Evolutionary conservation across 2,888 invertebrate genomes (phyloP).

Genomic region (Auanema freiburgensis): DNA sequence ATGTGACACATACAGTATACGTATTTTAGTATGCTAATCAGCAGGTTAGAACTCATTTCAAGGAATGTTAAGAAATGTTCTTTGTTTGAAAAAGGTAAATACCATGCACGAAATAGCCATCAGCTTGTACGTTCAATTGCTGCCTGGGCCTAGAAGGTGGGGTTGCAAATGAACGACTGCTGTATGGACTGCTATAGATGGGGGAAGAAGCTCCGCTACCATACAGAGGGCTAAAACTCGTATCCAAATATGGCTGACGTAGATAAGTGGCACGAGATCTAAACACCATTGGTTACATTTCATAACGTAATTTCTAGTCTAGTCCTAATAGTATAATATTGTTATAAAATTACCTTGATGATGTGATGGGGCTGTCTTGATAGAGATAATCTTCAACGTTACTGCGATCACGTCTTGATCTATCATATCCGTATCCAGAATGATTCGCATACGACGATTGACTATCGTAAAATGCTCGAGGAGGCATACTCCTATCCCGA

Average conservation of each 20-base stretch:
- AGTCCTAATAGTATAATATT: background rate
- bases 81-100: conserved; percentile 8
- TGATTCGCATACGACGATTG: no score
- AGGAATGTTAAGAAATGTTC: background rate
- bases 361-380: conserved; percentile 9
- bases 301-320: background rate
- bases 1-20: no score
- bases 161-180: conserved; percentile 12
- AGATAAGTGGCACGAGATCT: background rate
- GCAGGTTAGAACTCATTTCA: no score
- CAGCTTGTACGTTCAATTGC: conserved; percentile 28
- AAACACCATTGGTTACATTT: background rate
- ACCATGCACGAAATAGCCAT: conserved; percentile 49
- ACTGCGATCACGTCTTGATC: conserved; percentile 11
- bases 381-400: conserved; percentile 22
- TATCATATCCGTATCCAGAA: background rate
- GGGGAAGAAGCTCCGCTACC: conserved; percentile 13
- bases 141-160: conserved; percentile 13
- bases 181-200: conserved; percentile 22
- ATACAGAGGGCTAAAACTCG: background rate
- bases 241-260: background rate
- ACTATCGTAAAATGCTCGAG: background rate
- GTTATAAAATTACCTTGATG: background rate
- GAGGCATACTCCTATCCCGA: conserved; percentile 15
- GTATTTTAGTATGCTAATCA: no score